phyloP scores from a whole-genome alignment of 2,888 invertebrate species.

The Chelonus formosanus region DNA sequence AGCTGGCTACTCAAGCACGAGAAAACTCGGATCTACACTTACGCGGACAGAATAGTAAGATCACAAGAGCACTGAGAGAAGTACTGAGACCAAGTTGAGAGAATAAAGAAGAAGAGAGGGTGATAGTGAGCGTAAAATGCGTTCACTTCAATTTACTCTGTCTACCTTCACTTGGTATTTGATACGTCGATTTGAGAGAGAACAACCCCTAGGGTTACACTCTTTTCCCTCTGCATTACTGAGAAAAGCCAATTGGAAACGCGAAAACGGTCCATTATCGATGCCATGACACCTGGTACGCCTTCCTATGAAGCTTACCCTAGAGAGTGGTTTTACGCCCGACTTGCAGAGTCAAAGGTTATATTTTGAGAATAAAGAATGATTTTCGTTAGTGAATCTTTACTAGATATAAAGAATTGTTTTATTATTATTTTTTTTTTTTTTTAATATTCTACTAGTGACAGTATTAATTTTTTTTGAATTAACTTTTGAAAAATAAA shows the following conservation, averaged over 20 bases:
- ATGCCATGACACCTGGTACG: constrained; percentile 32
- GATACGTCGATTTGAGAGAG: constrained; percentile 22
- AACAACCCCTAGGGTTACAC: constrained; percentile 17
- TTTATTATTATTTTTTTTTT: constrained; percentile 8
- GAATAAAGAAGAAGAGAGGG: constrained; percentile 11
- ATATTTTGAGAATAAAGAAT: constrained; percentile 28
- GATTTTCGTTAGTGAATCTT: constrained; percentile 14
- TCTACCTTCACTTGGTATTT: constrained; percentile 14
- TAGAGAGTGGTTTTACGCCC: constrained; percentile 25
- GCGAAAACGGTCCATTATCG: constrained; percentile 36
- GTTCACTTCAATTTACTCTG: constrained; percentile 36
- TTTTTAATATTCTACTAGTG: constrained; percentile 18
- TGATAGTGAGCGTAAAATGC: constrained; percentile 8
- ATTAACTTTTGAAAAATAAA: too few relatives aligned
- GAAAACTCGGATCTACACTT: constrained; percentile 40
- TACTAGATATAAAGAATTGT: not conserved
- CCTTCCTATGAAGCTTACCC: constrained; percentile 14
- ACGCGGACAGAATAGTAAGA: constrained; percentile 27
- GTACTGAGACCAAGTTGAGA: constrained; percentile 14
- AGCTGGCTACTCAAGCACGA: constrained; percentile 28
- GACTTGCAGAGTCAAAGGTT: constrained; percentile 29
- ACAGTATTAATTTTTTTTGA: not conserved
- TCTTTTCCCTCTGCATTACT: constrained; percentile 2
- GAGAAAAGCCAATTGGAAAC: constrained; percentile 32
- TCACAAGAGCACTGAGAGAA: constrained; percentile 10